Conservation (phyloP, 2,888 invertebrate genomes). For the Mesorhabditis belari region DNA sequence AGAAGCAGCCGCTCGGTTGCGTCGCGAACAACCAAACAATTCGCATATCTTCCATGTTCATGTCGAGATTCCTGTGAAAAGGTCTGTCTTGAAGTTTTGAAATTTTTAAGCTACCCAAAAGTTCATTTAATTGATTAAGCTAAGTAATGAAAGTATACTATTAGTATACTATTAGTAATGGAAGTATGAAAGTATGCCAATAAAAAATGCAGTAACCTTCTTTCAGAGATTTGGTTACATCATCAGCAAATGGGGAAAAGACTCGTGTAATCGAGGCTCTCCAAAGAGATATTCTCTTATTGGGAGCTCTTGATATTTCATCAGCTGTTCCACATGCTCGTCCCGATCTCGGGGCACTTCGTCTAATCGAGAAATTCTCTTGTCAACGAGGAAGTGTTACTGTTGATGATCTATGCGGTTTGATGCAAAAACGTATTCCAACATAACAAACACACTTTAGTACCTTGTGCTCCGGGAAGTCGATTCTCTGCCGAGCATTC, state of each 20-base stretch:
- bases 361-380: slow-evolving; percentile 80
- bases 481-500: slow-evolving; percentile 45
- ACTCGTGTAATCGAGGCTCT: slow-evolving; percentile 69
- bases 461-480: slow-evolving; percentile 55
- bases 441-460: slow-evolving; percentile 20
- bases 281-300: slow-evolving; percentile 75
- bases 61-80: slow-evolving; percentile 31
- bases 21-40: slow-evolving; percentile 5
- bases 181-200: too few relatives aligned
- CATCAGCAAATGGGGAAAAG: slow-evolving; percentile 52
- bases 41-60: slow-evolving; percentile 10
- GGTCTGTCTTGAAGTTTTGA: slow-evolving; percentile 4
- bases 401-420: slow-evolving; percentile 81
- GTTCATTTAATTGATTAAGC: too few relatives aligned
- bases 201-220: too few relatives aligned
- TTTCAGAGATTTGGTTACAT: slow-evolving; percentile 54
- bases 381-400: slow-evolving; percentile 89
- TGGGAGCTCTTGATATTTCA: not conserved
- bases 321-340: slow-evolving; percentile 72
- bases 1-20: slow-evolving; percentile 55
- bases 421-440: not conserved
- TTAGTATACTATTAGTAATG: too few relatives aligned
- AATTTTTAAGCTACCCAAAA: too few relatives aligned
- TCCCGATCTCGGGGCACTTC: slow-evolving; percentile 81
- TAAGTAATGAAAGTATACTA: too few relatives aligned